Evolutionary conservation across 1,140 invertebrate genomes (phyloP).

Genomic region (Bathynomus jamesi): DNA sequence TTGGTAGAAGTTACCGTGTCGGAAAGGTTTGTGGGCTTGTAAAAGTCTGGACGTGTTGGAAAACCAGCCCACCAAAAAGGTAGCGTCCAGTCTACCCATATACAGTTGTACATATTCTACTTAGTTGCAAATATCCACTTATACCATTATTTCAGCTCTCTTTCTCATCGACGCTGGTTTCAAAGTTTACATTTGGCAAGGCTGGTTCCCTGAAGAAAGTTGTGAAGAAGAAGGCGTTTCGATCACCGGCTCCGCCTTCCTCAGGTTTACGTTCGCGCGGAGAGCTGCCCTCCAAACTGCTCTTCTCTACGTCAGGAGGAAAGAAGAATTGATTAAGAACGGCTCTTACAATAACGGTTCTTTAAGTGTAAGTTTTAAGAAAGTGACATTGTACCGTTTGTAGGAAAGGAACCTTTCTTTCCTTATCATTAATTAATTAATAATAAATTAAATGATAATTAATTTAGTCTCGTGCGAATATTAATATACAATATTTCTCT

Average conservation of each 20-base stretch:
- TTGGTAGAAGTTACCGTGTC: too few relatives aligned
- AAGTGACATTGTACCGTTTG: too few relatives aligned
- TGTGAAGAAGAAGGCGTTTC: constrained; percentile 26
- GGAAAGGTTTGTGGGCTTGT: too few relatives aligned
- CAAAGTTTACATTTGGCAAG: constrained; percentile 83
- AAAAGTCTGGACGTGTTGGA: too few relatives aligned
- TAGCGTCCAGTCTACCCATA: too few relatives aligned
- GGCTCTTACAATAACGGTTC: background rate
- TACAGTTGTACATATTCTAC: too few relatives aligned
- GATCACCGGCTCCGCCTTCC: constrained; percentile 56
- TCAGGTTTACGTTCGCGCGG: constrained; percentile 70
- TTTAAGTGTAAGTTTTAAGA: background rate
- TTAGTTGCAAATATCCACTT: too few relatives aligned
- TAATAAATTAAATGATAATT: too few relatives aligned
- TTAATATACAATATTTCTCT: background rate
- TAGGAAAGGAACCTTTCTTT: too few relatives aligned
- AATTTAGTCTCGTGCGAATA: too few relatives aligned
- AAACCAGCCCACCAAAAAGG: too few relatives aligned
- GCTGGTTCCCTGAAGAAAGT: constrained; percentile 66
- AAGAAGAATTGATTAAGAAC: background rate
- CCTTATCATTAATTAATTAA: too few relatives aligned
- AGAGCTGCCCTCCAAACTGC: constrained; percentile 72
- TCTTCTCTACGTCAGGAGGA: constrained; percentile 53
- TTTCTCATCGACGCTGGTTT: constrained; percentile 69
- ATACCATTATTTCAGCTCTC: constrained; percentile 58